Evolutionary conservation across 2,797 vertebrate species (phyloP).

Genomic region (Sebastes melanostomus): DNA sequence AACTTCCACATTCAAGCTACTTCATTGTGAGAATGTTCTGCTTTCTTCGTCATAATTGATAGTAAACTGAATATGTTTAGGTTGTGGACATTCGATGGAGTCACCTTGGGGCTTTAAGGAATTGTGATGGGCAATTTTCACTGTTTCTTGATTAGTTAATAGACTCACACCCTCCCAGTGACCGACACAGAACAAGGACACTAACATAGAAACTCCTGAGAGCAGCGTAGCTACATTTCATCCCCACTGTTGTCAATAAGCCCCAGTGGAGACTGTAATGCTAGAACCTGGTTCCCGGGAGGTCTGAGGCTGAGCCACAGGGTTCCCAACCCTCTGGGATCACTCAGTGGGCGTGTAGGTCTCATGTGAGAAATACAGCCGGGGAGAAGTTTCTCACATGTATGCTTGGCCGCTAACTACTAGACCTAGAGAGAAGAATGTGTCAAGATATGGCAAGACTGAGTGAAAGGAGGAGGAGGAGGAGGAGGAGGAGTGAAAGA

Average conservation of each 20-base stretch:
- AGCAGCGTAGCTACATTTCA: background rate
- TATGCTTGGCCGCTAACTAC: constrained; percentile 37
- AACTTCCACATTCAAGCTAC: background rate
- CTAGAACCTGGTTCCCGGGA: constrained; percentile 30
- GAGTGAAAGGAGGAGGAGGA: constrained; percentile 13
- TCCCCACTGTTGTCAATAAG: constrained; percentile 1
- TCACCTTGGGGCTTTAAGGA: background rate
- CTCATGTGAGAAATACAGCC: constrained; percentile 50
- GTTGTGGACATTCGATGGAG: background rate
- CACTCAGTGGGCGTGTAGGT: constrained; percentile 16
- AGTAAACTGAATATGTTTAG: background rate
- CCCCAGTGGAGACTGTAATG: constrained; percentile 14
- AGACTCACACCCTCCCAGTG: background rate
- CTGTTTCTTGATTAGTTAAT: background rate
- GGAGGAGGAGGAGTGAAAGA: background rate
- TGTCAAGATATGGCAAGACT: constrained; percentile 23
- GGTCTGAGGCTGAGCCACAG: constrained; percentile 3
- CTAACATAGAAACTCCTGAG: background rate
- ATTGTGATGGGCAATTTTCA: background rate
- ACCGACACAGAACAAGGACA: background rate
- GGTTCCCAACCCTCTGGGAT: constrained; percentile 38
- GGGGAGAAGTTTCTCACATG: constrained; percentile 63
- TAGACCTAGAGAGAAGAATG: constrained; percentile 30
- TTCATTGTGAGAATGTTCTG: background rate
- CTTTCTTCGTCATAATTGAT: background rate